These are phyloP conservation scores for Euthynnus affinis DNA, from an alignment of 2,797 vertebrate species.

Conservation along the genomic window DNA sequence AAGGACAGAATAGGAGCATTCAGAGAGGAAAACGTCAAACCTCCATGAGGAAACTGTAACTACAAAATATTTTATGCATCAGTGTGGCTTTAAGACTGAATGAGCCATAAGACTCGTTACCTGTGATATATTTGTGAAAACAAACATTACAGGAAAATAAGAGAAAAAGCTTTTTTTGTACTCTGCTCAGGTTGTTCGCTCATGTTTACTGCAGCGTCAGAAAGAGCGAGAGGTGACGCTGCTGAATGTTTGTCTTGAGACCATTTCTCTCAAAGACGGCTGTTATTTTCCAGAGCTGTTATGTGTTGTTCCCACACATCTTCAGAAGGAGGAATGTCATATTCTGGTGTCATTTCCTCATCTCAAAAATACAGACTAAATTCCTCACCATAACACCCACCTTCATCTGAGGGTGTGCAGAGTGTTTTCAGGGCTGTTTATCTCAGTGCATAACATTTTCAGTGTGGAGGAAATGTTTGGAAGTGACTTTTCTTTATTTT, in stretches of 20 bases:
- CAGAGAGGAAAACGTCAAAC: slow-evolving; percentile 40
- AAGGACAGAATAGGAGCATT: slow-evolving; percentile 36
- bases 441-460: slow-evolving; percentile 8
- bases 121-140: not conserved
- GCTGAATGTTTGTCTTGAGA: slow-evolving; percentile 50
- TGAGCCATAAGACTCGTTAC: not conserved
- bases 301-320: slow-evolving; percentile 68
- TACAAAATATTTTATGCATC: slow-evolving; percentile 20
- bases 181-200: slow-evolving; percentile 47
- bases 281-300: slow-evolving; percentile 51
- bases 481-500: slow-evolving; percentile 46
- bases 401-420: slow-evolving; percentile 35
- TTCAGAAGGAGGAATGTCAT: slow-evolving; percentile 78
- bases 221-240: slow-evolving; percentile 1
- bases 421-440: slow-evolving; percentile 37
- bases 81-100: slow-evolving; percentile 13
- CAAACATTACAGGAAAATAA: not conserved
- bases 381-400: slow-evolving; percentile 69
- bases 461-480: slow-evolving; percentile 1
- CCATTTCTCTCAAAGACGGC: slow-evolving; percentile 46
- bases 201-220: slow-evolving; percentile 37
- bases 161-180: slow-evolving; percentile 8
- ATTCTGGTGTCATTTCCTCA: slow-evolving; percentile 77
- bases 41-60: slow-evolving; percentile 52
- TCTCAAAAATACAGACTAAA: slow-evolving; percentile 72